Base-by-base conservation (phyloP, 2,797 vertebrate genomes). In the Saxicola maurus region DNA sequence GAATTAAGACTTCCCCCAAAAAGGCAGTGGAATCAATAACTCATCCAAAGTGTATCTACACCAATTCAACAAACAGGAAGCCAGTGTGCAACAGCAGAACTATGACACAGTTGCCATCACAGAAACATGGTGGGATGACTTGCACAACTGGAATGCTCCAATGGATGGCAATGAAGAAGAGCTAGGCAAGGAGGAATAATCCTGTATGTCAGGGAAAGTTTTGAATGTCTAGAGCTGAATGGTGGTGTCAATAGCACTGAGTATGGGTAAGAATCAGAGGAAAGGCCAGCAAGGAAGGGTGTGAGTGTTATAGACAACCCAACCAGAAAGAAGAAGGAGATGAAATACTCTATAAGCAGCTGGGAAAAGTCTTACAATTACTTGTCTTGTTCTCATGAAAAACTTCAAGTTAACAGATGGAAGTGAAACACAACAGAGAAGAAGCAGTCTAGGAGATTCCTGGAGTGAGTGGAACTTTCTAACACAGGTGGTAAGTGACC, bases 401-500 rank as follows among this genome's bases (percentile, higher is more conserved):
- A 38, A 52, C 23, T 38, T 72, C 17, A 65, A 4, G 3, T 40
- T 45, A 51, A 17, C 10, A 33, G 31, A 17, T 30, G 20, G 30
- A 72, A 72, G 40, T 65, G 27, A 24, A 65, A 19, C 25, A 38
- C 14, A 21, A 13, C 8, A 55, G 10, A 67, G 46, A 48, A 7
- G 18, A 61, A 42, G 28, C 2, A 31, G 4, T 55, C 35, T 31
- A 21, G 35, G 40, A 37, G 11, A 18, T 17, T 61, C 19, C 16
- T 74, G 35, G 13, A 67, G 42, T 3, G 3, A 24, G n/a, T 20
- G 27, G 3, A 80, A 24, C 7, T 30, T 71, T 27, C 24, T 45
- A 28, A 55, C 1, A 0, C 1, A 10, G 16, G 11, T 21, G 6
- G 7, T 30, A 42, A 74, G 23, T n/a, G 21, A 60, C 15, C 12